These are phyloP conservation scores for Mormyrops boulengeri DNA, from an alignment of 2,797 vertebrate genomes.

Conservation along the genomic window DNA sequence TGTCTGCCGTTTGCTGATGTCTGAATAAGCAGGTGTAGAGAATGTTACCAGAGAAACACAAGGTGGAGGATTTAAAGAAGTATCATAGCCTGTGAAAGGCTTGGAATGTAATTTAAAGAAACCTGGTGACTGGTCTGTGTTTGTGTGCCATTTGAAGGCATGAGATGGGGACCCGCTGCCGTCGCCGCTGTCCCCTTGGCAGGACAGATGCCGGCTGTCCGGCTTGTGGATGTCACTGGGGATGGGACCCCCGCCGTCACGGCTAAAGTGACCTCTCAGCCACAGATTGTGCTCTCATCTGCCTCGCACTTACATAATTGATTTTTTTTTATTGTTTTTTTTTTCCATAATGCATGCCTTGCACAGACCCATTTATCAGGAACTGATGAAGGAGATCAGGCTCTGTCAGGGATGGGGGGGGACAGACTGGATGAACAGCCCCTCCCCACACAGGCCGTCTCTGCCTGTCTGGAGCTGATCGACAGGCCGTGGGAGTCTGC, in stretches of 20 bases:
- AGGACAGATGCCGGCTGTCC: not conserved
- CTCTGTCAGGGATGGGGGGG: not conserved
- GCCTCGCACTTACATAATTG: not conserved
- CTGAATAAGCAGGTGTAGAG: not conserved
- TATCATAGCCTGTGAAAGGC: not conserved
- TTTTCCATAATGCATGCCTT: not conserved
- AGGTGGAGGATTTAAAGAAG: not conserved
- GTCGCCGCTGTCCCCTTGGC: not conserved
- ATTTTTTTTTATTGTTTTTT: not conserved
- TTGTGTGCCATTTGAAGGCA: not conserved
- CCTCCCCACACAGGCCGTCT: not conserved
- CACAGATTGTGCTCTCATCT: not conserved
- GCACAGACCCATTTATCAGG: not conserved
- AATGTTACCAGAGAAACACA: not conserved
- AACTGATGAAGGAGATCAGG: not conserved
- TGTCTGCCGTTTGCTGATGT: not conserved
- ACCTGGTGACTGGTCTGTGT: not conserved
- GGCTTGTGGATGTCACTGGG: not conserved
- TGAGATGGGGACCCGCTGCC: not conserved
- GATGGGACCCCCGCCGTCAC: not conserved
- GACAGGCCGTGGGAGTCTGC: not conserved
- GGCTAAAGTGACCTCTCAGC: not conserved
- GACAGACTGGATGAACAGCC: not conserved
- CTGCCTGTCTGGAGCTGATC: not conserved
- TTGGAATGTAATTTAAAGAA: not conserved